Evolutionary conservation across 2,888 invertebrate genomes (phyloP).

Genomic region (Dolichopus griseipennis): DNA sequence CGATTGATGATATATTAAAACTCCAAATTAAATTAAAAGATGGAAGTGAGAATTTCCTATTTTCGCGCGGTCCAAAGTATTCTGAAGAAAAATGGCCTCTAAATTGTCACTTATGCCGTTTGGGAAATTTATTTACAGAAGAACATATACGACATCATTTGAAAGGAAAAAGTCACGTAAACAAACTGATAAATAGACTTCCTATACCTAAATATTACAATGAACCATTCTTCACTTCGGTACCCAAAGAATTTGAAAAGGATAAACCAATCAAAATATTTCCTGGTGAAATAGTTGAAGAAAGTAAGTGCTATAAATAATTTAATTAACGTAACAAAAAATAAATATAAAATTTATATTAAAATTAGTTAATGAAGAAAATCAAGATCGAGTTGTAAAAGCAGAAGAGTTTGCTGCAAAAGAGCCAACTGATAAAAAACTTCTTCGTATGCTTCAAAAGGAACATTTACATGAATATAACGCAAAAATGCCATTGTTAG

Average conservation of each 20-base stretch:
- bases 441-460: conserved; percentile 9
- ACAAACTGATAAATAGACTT: conserved; percentile 10
- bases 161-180: conserved; percentile 14
- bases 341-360: background rate
- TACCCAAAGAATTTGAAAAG: conserved; percentile 7
- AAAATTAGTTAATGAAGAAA: conserved; percentile 15
- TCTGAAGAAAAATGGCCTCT: conserved; percentile 20
- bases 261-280: conserved; percentile 19
- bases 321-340: no score
- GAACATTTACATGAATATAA: conserved; percentile 18
- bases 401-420: conserved; percentile 13
- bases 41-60: conserved; percentile 15
- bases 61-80: conserved; percentile 21
- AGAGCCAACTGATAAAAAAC: background rate
- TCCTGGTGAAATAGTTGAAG: conserved; percentile 20
- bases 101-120: conserved; percentile 20
- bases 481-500: conserved; percentile 14
- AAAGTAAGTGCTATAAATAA: conserved; percentile 16
- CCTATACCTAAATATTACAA: conserved; percentile 14
- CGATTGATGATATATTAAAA: conserved; percentile 16
- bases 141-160: conserved; percentile 17
- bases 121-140: conserved; percentile 15
- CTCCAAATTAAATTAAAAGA: conserved; percentile 17
- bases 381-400: conserved; percentile 15
- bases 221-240: conserved; percentile 16